Base-by-base conservation (phyloP, 2,888 invertebrate species). In the Dioctria linearis region DNA sequence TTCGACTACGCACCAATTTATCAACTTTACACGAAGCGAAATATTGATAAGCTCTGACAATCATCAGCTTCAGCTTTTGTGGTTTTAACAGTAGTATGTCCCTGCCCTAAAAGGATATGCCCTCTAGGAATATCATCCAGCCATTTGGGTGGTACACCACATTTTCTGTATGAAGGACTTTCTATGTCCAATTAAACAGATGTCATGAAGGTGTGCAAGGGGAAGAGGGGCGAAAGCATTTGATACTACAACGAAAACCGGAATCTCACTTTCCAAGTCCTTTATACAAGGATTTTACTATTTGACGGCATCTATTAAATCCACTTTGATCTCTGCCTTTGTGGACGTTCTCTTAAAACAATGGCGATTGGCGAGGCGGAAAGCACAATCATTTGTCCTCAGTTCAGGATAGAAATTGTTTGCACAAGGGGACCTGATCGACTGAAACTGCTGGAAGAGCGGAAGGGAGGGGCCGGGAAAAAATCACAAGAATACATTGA, bases 31-130 rank as follows among this genome's bases (percentile, higher is more conserved):
- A 4, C 8, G n/a, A 25, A 6, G 3, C n/a, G 67, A 25, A 67
- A 5, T 67, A 67, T 67, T 67, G 25, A 67, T 49, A 43, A 13
- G 67, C 43, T 2, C 43, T 54, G 3, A 54, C 54, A 54, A 54
- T 1, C 49, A 25, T 25, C 54, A 54, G 54, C n/a, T 54, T 54
- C 3, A 54, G 11, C 6, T 8, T 54, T 46, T 6, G 5, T 46
- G 46, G 5, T 46, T 46, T 25, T 25, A 25, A 25, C 25, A 2
- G 25, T 25, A 0, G 25, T 25, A 25, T 25, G 25, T 2, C 25
- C 25, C 0, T 8, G 54, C 4, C 54, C 3, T n/a, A n/a, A 11
- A 8, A 1, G 54, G 54, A 54, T n/a, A 4, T 54, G 4, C 5
- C 49, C 9, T 46, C 9, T 54, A 25, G 0, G 54, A n/a, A 54